phyloP scores from a whole-genome alignment of 2,113 vertebrate species.

The Dipodomys spectabilis region DNA sequence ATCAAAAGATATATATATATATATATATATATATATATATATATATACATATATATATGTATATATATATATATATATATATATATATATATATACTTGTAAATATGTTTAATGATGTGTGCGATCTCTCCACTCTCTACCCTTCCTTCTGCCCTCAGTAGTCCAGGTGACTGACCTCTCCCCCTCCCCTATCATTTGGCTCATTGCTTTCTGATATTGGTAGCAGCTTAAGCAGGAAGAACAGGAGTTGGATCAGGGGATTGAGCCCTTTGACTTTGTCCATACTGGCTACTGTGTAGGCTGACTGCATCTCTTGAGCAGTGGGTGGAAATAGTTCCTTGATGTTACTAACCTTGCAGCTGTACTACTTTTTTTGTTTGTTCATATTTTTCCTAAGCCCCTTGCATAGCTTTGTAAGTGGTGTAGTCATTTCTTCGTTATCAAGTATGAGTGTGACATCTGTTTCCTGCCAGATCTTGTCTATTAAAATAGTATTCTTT shows the following conservation, averaged over 20 bases:
- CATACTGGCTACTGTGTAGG: not conserved
- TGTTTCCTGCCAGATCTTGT: constrained; percentile 18
- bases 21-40: no score
- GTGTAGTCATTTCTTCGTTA: not conserved
- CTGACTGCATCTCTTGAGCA: not conserved
- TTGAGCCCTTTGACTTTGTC: not conserved
- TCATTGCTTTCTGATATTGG: not conserved
- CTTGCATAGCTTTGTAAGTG: not conserved
- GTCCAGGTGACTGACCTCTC: not conserved
- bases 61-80: not conserved
- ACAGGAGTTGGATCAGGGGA: not conserved
- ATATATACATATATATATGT: not conserved
- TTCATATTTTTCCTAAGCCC: not conserved
- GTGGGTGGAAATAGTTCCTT: not conserved
- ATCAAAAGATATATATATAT: not conserved
- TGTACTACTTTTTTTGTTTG: not conserved
- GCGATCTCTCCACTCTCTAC: not conserved
- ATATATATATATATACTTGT: not conserved
- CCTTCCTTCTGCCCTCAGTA: not conserved
- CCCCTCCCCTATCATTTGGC: no score
- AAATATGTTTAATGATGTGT: not conserved
- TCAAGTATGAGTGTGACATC: not conserved
- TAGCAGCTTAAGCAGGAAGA: not conserved
- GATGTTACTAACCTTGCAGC: not conserved
- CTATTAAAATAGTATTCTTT: constrained; percentile 14